These are phyloP conservation scores for Manacus vitellinus DNA, from an alignment of 2,113 vertebrate genomes.

Conservation along the genomic window DNA sequence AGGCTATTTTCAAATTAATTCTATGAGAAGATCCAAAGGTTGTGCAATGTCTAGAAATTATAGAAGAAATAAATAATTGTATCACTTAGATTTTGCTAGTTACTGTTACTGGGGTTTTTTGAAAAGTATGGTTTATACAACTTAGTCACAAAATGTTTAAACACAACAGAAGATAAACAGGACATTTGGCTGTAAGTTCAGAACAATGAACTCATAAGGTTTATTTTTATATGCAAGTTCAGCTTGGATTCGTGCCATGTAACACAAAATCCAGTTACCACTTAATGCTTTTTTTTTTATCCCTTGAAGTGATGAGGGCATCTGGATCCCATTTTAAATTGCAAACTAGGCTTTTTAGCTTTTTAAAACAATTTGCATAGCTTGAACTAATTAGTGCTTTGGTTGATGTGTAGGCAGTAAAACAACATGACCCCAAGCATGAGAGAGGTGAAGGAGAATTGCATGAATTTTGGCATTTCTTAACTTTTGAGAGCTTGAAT, in stretches of 20 bases:
- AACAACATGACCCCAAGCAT: conserved; percentile 44
- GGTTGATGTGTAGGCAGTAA: conserved; percentile 41
- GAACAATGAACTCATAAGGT: conserved; percentile 67
- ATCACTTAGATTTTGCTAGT: conserved; percentile 29
- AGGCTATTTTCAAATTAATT: conserved; percentile 36
- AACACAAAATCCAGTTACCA: conserved; percentile 54
- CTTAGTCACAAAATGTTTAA: conserved; percentile 65
- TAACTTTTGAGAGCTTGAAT: background rate
- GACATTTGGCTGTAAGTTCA: conserved; percentile 57
- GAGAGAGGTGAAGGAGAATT: conserved; percentile 21
- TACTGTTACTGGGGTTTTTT: conserved; percentile 34
- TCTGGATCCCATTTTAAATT: conserved; percentile 51
- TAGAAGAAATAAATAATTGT: background rate
- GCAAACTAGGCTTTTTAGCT: conserved; percentile 45
- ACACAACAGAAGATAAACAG: conserved; percentile 42
- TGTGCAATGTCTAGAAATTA: conserved; percentile 23
- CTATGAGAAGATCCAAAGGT: conserved; percentile 4
- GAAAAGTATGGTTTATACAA: conserved; percentile 37
- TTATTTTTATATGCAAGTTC: conserved; percentile 68
- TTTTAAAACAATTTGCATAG: conserved; percentile 54
- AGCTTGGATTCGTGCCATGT: conserved; percentile 31
- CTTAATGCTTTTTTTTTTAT: conserved; percentile 27
- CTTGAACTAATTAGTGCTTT: conserved; percentile 67
- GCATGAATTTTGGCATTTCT: conserved; percentile 9
- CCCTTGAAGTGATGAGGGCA: conserved; percentile 43